These are phyloP conservation scores for Forbesichthys agassizii DNA, from an alignment of 2,113 vertebrate species.

Conservation along the genomic window DNA sequence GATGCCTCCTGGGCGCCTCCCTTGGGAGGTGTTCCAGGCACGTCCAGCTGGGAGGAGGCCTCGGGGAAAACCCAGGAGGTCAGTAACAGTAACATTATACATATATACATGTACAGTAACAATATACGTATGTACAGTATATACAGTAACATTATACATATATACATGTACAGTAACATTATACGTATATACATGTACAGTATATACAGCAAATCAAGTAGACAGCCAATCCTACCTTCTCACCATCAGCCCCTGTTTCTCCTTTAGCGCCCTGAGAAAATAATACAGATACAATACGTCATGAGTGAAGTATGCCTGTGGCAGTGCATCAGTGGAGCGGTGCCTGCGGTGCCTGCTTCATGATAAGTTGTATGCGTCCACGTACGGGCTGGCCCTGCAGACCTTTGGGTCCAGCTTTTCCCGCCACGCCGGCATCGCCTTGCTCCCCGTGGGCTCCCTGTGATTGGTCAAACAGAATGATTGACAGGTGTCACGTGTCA, in stretches of 20 bases:
- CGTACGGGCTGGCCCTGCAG: slow-evolving; percentile 71
- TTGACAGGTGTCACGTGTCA: neutral
- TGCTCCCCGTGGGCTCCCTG: slow-evolving; percentile 73
- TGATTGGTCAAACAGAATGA: neutral
- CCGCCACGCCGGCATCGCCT: slow-evolving; percentile 73
- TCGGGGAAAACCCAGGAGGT: too few relatives aligned
- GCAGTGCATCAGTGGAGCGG: neutral
- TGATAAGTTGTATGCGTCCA: neutral
- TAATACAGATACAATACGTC: neutral
- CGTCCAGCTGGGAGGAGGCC: too few relatives aligned
- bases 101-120: too few relatives aligned
- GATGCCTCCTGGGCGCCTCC: too few relatives aligned
- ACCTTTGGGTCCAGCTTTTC: slow-evolving; percentile 71
- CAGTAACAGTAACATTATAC: too few relatives aligned
- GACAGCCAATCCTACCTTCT: slow-evolving; percentile 58
- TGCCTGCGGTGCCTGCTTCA: neutral
- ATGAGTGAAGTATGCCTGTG: neutral
- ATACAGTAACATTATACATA: too few relatives aligned
- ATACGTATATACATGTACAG: too few relatives aligned
- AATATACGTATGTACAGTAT: too few relatives aligned
- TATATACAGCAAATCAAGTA: too few relatives aligned
- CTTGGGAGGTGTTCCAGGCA: too few relatives aligned
- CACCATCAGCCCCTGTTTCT: slow-evolving; percentile 73
- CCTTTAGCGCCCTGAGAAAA: slow-evolving; percentile 75
- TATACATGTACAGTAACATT: too few relatives aligned